A percentile compares a stretch with the other conserved stretches of the same genome.
Evolutionary conservation across 2,113 vertebrate genomes (phyloP).

Genomic region (Pycnonotus jocosus): DNA sequence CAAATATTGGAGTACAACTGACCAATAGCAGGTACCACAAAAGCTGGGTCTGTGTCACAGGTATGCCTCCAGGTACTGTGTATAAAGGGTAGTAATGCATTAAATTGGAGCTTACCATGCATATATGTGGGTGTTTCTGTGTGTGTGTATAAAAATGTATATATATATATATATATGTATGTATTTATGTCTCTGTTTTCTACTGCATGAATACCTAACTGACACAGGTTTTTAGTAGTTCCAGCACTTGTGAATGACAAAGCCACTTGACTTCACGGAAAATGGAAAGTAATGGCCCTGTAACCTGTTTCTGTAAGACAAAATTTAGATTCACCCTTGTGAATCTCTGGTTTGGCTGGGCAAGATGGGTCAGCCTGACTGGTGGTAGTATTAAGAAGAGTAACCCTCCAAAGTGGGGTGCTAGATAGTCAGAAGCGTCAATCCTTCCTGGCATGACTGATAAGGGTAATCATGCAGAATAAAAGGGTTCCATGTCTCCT

Average conservation of each 20-base stretch:
- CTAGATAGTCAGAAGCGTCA: background rate
- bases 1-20: background rate
- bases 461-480: background rate
- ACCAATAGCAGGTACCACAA: background rate
- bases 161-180: background rate
- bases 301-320: background rate
- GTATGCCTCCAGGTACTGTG: background rate
- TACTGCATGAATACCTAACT: background rate
- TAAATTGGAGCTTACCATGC: background rate
- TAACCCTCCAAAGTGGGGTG: background rate
- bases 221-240: background rate
- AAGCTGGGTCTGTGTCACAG: background rate
- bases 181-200: background rate
- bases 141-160: background rate
- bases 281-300: background rate
- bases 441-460: background rate
- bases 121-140: fast-evolving
- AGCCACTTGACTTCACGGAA: background rate
- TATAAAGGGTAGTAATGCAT: background rate
- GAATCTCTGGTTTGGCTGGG: background rate
- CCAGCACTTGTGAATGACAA: background rate
- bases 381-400: background rate
- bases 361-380: background rate
- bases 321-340: background rate
- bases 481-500: background rate